Conservation (phyloP, 2,888 invertebrate species). For the Diplazon laetatorius region DNA sequence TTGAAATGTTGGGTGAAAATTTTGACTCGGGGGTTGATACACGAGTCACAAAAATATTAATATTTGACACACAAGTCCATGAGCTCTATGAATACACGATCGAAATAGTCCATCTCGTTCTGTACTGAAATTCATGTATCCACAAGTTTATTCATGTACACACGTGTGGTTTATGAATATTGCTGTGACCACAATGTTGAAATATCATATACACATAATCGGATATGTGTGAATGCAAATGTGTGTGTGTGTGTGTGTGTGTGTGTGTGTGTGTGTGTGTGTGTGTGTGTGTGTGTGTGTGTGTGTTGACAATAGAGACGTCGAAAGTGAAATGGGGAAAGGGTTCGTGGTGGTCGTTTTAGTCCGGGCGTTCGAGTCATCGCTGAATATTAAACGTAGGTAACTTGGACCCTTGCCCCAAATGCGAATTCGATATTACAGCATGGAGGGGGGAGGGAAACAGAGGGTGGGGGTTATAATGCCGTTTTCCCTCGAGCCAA, state of each 20-base stretch:
- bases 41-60: no score
- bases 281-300: neutral
- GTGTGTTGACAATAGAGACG: neutral
- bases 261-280: neutral
- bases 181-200: neutral
- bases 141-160: no score
- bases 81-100: neutral
- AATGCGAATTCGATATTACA: slow-evolving; percentile 65
- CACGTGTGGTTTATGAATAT: no score
- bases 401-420: slow-evolving; percentile 59
- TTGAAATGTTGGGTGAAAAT: no score
- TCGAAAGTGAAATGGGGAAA: slow-evolving; percentile 1
- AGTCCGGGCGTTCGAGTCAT: slow-evolving; percentile 52
- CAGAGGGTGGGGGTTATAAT: slow-evolving; percentile 5
- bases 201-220: neutral
- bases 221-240: no score
- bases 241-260: slow-evolving; percentile 6
- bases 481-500: slow-evolving; percentile 48
- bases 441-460: no score
- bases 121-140: no score
- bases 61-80: neutral
- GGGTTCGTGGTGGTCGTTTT: neutral
- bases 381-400: slow-evolving; percentile 63
- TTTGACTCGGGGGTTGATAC: no score
- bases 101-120: neutral